Evolutionary conservation across 92 coral and sea anemone species (phyloP), one percentile per base, ranked within the genome.

Genomic region (Pocillopora meandrina): DNA sequence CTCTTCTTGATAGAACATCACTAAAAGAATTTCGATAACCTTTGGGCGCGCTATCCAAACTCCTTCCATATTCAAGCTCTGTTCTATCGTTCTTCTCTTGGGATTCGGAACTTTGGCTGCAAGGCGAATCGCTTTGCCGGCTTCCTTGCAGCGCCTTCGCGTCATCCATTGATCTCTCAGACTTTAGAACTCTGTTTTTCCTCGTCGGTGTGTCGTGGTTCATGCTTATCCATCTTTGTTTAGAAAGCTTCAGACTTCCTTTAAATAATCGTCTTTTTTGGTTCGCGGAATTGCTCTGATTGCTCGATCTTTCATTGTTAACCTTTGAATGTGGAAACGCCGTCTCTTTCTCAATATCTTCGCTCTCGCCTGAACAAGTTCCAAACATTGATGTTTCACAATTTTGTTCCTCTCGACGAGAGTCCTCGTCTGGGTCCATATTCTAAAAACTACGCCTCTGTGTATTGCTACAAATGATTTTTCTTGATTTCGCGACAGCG

Each of bases 111-210:
- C 63, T 10, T 26, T n/a, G 35, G 0, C 61, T 3, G n/a, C 10
- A 26, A 52, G 12, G n/a, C 74, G 17, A 60, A 12, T 52, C 33
- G 12, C 13, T 19, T 8, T 19, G 21, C 34, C 23, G 52, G 52
- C 52, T 74, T 49, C 65, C 74, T 15, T 58, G 23, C 12, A 81
- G 57, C 57, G 74, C 15, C 80, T 55, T 16, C 12, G 16, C 71
- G 64, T 73, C 86, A 31, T 83, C 86, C 79, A 83, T 56, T 5
- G 86, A 83, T 57, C 63, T 83, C 56, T 74, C 86, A 16, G 61
- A 4, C 56, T 74, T 83, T 18, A 74, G 19, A 13, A 64, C 63
- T 47, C 71, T 73, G 63, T 83, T 83, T 62, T 73, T 83, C 74
- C 20, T 83, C 9, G 63, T 12, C 8, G 73, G 65, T 63, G 26